These are phyloP conservation scores for Subacronicta megacephala DNA, from an alignment of 2,888 invertebrate genomes.

Conservation along the genomic window DNA sequence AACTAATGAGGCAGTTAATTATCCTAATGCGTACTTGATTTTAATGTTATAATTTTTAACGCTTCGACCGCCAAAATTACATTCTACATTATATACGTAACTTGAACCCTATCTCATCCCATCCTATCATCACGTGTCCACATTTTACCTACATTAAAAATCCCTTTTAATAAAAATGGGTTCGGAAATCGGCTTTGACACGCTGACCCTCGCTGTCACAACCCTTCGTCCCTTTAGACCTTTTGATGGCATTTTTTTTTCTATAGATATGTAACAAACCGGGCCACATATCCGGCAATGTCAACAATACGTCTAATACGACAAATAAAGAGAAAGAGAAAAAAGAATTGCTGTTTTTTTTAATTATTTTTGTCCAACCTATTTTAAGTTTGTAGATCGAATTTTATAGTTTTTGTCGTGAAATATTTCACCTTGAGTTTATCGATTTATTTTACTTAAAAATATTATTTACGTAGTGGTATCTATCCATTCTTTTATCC, in stretches of 20 bases:
- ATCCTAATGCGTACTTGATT: too few relatives aligned
- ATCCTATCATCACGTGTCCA: neutral
- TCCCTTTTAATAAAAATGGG: conserved; percentile 38
- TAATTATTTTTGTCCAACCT: neutral
- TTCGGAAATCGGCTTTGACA: conserved; percentile 55
- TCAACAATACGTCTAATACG: conserved; percentile 50
- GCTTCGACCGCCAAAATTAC: neutral
- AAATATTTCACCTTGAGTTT: too few relatives aligned
- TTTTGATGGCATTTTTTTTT: conserved; percentile 55
- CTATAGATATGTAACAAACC: conserved; percentile 55
- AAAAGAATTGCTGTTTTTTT: conserved; percentile 8
- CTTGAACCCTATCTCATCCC: neutral
- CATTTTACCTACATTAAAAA: conserved; percentile 20
- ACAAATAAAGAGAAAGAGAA: conserved; percentile 40
- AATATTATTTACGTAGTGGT: too few relatives aligned
- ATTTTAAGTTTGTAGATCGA: neutral
- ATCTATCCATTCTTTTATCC: too few relatives aligned
- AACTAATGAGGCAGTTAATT: too few relatives aligned
- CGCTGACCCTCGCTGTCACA: conserved; percentile 60
- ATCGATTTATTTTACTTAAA: neutral
- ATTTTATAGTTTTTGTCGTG: neutral
- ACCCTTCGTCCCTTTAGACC: conserved; percentile 57
- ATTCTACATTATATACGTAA: neutral
- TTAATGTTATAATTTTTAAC: neutral
- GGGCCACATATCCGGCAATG: conserved; percentile 28